These are phyloP conservation scores for Dermochelys coriacea DNA, from an alignment of 2,797 vertebrate genomes.

Conservation along the genomic window DNA sequence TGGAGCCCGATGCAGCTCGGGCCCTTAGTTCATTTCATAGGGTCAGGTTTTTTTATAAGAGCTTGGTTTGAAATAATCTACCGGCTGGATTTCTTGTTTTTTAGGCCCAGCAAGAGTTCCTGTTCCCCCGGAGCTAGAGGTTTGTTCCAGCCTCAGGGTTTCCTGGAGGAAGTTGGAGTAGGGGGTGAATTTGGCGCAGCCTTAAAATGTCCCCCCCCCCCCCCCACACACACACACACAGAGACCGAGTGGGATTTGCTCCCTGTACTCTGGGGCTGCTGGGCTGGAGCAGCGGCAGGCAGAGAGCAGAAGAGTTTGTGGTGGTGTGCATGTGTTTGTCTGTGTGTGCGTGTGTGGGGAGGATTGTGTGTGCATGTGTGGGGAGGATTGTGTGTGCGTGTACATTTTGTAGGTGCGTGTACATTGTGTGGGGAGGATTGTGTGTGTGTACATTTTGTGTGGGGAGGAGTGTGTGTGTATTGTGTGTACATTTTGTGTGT, in stretches of 20 bases:
- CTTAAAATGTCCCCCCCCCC: not conserved
- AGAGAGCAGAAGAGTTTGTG: not conserved
- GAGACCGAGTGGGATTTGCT: not conserved
- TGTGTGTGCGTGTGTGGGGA: not conserved
- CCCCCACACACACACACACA: rapidly evolving
- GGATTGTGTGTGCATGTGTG: not conserved
- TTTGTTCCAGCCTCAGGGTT: not conserved
- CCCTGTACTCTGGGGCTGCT: not conserved
- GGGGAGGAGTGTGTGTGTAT: not conserved
- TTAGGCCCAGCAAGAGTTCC: not conserved
- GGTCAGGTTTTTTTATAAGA: no score
- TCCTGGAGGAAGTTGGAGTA: not conserved
- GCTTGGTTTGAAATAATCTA: no score
- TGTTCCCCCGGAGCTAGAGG: not conserved
- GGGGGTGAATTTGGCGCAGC: not conserved
- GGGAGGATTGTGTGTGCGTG: not conserved
- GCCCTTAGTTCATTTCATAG: not conserved
- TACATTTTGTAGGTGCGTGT: not conserved
- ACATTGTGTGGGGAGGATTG: no score
- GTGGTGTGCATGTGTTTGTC: not conserved
- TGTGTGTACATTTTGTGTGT: not conserved
- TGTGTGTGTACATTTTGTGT: not conserved
- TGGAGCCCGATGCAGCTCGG: not conserved
- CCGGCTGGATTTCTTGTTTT: not conserved
- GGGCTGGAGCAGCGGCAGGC: not conserved